Base-by-base conservation (phyloP, 2,797 vertebrate genomes). In the Triplophysa yarkandensis region DNA sequence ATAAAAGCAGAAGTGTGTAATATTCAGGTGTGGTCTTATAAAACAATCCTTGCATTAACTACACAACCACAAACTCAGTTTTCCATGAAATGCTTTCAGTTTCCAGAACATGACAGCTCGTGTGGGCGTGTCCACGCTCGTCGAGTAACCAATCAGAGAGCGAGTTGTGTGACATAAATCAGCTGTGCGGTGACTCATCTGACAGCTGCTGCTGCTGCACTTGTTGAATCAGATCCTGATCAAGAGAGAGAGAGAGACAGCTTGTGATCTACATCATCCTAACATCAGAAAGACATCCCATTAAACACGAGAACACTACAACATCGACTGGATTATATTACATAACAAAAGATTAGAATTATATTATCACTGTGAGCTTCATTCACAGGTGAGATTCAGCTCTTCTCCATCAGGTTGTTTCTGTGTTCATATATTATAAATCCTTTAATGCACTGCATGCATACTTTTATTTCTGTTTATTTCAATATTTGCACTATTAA, bases 101-200 rank as follows among this genome's bases (percentile, higher is more conserved):
- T 78, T 80, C 60, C 62, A 68, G 73, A 76, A 68, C 19, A 14
- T 67, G 80, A 74, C 16, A 65, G 46, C 2, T 1, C 21, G 17
- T 13, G 30, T 19, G 30, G 72, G 61, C 60, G 61, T 71, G 74
- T 44, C n/a, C 50, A 61, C 50, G 17, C 30, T 32, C 6, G 4
- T 10, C 3, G 14, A 8, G 11, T 32, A 76, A 72, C 82, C 79
- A 70, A 81, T 82, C 72, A 71, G 71, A 65, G 32, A 36, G 4
- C 50, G 25, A 39, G 17, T 28, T 1, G 43, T 3, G 34, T 7
- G 2, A 32, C 58, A 43, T 52, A 71, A 71, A 66, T 63, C 77
- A 71, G 80, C 72, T 70, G 79, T 62, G 73, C 68, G 74, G 74
- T 82, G 81, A 81, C 23, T 85, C 79, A 77, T 75, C 62, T 62